phyloP scores from a whole-genome alignment of 2,113 vertebrate species.

The Peromyscus californicus region DNA sequence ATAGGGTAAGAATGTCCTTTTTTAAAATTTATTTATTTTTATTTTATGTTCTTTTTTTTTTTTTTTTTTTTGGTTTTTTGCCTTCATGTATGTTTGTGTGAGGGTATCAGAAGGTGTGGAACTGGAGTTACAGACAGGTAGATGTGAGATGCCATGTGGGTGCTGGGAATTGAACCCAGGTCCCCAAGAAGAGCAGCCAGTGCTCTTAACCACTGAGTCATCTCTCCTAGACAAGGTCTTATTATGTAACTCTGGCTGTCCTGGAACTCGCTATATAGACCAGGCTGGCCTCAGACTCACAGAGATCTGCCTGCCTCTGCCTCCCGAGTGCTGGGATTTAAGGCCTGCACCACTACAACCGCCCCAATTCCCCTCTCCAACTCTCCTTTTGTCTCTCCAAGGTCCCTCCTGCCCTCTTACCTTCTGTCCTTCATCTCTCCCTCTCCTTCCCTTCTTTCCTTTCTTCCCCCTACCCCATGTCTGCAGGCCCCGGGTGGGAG shows the following conservation, averaged over 20 bases:
- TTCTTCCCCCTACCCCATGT: background rate
- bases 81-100: background rate
- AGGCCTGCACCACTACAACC: background rate
- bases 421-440: background rate
- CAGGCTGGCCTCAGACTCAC: background rate
- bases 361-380: background rate
- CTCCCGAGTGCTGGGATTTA: no score
- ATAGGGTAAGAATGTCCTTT: background rate
- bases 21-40: background rate
- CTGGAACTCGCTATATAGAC: background rate
- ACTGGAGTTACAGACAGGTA: background rate
- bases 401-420: background rate
- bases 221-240: background rate
- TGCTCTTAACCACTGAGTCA: background rate
- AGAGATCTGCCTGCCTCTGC: background rate
- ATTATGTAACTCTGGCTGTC: background rate
- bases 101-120: background rate
- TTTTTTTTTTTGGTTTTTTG: background rate
- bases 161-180: background rate
- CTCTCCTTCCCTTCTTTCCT: background rate
- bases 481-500: slow-evolving; percentile 23
- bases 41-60: background rate
- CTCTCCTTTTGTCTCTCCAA: background rate
- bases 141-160: background rate
- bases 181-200: background rate